These are phyloP conservation scores for Venustaconcha ellipsiformis DNA, from an alignment of 1,140 invertebrate species.

Conservation along the genomic window DNA sequence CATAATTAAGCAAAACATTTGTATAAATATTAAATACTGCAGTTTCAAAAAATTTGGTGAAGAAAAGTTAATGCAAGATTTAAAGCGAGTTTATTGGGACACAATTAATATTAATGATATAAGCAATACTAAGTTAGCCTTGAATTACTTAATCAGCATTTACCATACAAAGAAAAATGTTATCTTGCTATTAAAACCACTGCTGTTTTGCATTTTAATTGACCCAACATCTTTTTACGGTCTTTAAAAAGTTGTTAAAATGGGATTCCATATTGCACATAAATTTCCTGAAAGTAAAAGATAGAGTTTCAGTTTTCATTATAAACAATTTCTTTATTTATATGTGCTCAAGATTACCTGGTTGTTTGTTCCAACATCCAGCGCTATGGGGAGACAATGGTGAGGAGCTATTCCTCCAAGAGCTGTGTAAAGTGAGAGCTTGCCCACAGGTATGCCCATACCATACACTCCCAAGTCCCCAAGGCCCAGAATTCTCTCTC, in stretches of 20 bases:
- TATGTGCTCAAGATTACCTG: slow-evolving; percentile 41
- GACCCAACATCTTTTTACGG: too few species aligned
- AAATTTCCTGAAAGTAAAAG: too few species aligned
- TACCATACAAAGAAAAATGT: too few species aligned
- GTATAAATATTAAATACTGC: not conserved
- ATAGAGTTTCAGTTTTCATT: too few species aligned
- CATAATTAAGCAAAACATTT: not conserved
- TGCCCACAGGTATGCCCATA: slow-evolving; percentile 69
- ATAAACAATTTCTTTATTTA: not conserved
- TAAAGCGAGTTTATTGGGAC: too few species aligned
- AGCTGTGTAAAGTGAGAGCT: slow-evolving; percentile 67
- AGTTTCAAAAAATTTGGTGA: not conserved
- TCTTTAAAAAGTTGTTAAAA: too few species aligned
- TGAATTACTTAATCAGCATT: too few species aligned
- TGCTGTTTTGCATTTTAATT: too few species aligned
- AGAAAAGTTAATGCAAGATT: not conserved
- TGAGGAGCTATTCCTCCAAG: slow-evolving; percentile 63
- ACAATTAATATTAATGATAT: too few species aligned
- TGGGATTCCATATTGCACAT: too few species aligned
- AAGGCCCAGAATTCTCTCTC: slow-evolving; percentile 67
- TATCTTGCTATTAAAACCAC: too few species aligned
- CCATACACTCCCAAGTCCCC: slow-evolving; percentile 68
- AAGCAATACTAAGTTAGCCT: too few species aligned
- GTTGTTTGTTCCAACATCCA: slow-evolving; percentile 69
- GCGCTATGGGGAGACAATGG: slow-evolving; percentile 63